A percentile compares a stretch with the other conserved stretches of the same genome.
Conservation (phyloP, 2,888 invertebrate genomes). For the Cantharis rufa region DNA sequence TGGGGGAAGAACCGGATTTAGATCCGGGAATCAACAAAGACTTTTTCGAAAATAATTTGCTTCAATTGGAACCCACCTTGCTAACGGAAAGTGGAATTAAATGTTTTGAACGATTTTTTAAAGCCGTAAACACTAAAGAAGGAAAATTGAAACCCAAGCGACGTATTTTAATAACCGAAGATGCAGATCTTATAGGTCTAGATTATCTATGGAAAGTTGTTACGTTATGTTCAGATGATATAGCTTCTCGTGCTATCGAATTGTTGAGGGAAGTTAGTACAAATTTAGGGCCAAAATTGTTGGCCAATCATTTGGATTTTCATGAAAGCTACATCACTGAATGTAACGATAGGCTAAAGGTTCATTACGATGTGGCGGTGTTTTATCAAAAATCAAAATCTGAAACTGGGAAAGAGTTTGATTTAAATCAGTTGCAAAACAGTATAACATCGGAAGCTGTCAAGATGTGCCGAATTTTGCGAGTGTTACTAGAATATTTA, state of each 20-base stretch:
- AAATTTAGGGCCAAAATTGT: conserved; percentile 85
- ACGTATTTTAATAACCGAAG: conserved; percentile 85
- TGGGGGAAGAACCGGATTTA: conserved; percentile 95
- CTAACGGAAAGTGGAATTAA: conserved; percentile 95
- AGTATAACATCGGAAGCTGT: conserved; percentile 71
- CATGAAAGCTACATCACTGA: conserved; percentile 91
- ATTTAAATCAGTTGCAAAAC: conserved; percentile 54
- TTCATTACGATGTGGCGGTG: conserved; percentile 82
- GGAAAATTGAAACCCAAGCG: conserved; percentile 87
- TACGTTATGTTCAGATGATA: conserved; percentile 88
- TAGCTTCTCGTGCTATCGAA: conserved; percentile 89
- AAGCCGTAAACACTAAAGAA: conserved; percentile 93
- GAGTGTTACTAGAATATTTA: conserved; percentile 93
- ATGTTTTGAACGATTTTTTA: conserved; percentile 86
- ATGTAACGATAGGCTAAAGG: conserved; percentile 87
- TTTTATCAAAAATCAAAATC: conserved; percentile 61
- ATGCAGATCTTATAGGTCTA: conserved; percentile 92
- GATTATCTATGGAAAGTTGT: conserved; percentile 91
- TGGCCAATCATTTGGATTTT: conserved; percentile 77
- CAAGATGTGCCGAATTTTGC: conserved; percentile 90
- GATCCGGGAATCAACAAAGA: conserved; percentile 95
- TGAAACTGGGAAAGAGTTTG: conserved; percentile 57
- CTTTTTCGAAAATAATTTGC: conserved; percentile 93
- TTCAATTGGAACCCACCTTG: conserved; percentile 87
- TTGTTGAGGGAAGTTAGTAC: conserved; percentile 92